A percentile compares a stretch with the other conserved stretches of the same genome.
phyloP scores from a whole-genome alignment of 2,888 invertebrate species.

The Hydraecia micacea region DNA sequence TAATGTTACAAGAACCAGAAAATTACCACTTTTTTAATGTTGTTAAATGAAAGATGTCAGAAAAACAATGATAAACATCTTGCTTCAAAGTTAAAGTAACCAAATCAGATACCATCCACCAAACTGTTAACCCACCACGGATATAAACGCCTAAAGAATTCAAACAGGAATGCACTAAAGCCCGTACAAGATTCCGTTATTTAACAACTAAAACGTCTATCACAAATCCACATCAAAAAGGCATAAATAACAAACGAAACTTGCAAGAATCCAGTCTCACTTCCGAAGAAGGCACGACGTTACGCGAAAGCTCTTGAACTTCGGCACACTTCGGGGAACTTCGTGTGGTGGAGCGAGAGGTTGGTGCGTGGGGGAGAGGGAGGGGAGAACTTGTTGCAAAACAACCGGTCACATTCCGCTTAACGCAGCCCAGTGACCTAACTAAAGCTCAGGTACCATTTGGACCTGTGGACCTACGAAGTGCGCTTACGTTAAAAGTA shows the following conservation, averaged over 20 bases:
- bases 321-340: slow-evolving; percentile 67
- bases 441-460: slow-evolving; percentile 80
- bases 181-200: slow-evolving; percentile 56
- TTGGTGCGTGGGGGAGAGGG: slow-evolving; percentile 68
- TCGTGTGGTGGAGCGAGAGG: slow-evolving; percentile 72
- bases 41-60: neutral
- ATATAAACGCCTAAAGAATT: slow-evolving; percentile 29
- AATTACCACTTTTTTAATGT: neutral
- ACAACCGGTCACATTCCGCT: slow-evolving; percentile 85
- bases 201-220: slow-evolving; percentile 61
- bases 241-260: slow-evolving; percentile 70
- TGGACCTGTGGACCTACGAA: slow-evolving; percentile 61
- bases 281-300: slow-evolving; percentile 78
- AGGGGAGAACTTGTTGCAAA: slow-evolving; percentile 87
- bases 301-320: slow-evolving; percentile 69
- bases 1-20: neutral
- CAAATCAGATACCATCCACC: neutral
- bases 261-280: slow-evolving; percentile 78
- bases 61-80: neutral
- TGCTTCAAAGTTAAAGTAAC: neutral
- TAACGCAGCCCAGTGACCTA: slow-evolving; percentile 87
- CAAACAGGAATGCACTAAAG: slow-evolving; percentile 39
- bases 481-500: slow-evolving; percentile 43
- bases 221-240: slow-evolving; percentile 60
- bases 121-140: slow-evolving; percentile 14